These are phyloP conservation scores for Lepidocyrtoides sp. DNA, from an alignment of 2,888 invertebrate genomes.

Conservation along the genomic window DNA sequence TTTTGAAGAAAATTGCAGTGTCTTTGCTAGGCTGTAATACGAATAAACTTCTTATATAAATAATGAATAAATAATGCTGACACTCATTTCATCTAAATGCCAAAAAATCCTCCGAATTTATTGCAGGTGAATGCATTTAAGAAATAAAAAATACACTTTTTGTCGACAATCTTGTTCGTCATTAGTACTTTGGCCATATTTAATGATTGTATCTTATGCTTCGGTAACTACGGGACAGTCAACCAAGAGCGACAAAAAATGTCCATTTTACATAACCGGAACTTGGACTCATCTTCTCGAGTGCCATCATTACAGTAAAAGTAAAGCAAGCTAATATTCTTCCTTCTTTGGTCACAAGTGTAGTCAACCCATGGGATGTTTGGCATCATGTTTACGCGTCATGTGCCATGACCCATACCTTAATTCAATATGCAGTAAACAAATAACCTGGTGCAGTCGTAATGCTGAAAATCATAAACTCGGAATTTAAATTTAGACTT, in stretches of 20 bases:
- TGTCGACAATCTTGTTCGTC: not conserved
- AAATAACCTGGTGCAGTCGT: no score
- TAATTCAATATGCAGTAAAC: no score
- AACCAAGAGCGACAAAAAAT: constrained; percentile 14
- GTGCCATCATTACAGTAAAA: no score
- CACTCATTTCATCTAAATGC: not conserved
- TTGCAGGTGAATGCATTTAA: constrained; percentile 34
- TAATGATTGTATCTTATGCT: constrained; percentile 22
- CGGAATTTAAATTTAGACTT: no score
- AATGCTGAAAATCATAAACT: no score
- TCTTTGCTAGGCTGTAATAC: not conserved
- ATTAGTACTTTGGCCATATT: not conserved
- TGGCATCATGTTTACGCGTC: no score
- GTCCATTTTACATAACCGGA: constrained; percentile 23
- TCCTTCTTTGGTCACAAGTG: no score
- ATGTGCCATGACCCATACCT: no score
- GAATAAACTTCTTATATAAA: constrained; percentile 1
- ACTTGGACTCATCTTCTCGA: not conserved
- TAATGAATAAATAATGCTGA: constrained; percentile 6
- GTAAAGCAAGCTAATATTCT: no score
- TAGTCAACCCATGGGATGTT: not conserved
- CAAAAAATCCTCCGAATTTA: constrained; percentile 21
- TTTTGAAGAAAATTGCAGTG: not conserved
- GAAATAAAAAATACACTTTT: not conserved
- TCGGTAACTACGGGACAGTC: constrained; percentile 30